Base-by-base conservation (phyloP, 2,113 vertebrate genomes). In the Daboia siamensis region DNA sequence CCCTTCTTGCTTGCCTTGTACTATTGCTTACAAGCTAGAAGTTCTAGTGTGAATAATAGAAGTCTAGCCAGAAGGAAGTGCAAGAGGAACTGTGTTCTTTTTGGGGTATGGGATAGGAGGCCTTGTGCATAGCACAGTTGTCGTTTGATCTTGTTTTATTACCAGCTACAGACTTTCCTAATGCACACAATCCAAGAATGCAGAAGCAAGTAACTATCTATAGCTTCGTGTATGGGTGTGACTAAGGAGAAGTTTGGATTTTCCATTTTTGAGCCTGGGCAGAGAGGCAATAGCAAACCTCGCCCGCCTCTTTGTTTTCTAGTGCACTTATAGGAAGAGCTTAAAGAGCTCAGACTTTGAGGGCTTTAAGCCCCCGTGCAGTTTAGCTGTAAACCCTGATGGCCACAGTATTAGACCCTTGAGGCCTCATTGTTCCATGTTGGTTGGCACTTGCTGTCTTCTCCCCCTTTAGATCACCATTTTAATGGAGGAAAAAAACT, bases 401-500 rank as follows among this genome's bases (percentile, higher is more conserved):
- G 64, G 20, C 15, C 46, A 3, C 52, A 57, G 29, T 20, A 55
- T n/a, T 90, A 20, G 54, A 59, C 2, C 2, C n/a, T 46, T 48
- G 29, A 59, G 46, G 44, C 44, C 52, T 55, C 20, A 12, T 54
- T 39, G 6, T 46, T 89, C 39, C 39, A 17, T 44, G 85, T 12
- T 46, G 17, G n/a, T 33, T 89, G 44, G 85, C 57, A 33, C 56
- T 44, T 88, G 23, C 33, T 56, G 23, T 33, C 61, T 87, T 17
- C 10, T 0, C 10, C n/a, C 21, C 86, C 64, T 13, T 1, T 92
- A 98, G 99, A 88, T 99, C 94, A 97, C 98, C 1, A 92, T 96
- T 89, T 95, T 98, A 93, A 93, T 97, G 52, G 99, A 99, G 94
- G 99, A 99, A 95, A 98, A 98, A 95, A 97, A 96, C 9, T 96